These are phyloP conservation scores for Drosophila nannoptera DNA, from an alignment of 1,140 invertebrate genomes.

Conservation along the genomic window DNA sequence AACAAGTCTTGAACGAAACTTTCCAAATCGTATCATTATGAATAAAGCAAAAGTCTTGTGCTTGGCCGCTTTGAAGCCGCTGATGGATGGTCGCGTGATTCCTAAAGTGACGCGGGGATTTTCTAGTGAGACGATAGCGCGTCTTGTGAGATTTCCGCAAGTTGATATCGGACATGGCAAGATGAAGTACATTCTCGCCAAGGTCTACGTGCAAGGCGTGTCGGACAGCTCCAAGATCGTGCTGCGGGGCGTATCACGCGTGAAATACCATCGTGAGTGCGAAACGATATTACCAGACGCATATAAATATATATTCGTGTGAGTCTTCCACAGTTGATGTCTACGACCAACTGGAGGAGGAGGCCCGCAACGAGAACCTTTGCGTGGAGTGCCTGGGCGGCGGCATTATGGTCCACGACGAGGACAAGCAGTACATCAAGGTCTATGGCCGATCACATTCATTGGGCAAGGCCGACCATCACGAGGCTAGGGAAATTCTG, in stretches of 20 bases:
- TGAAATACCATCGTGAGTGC: conserved; percentile 57
- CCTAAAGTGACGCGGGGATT: conserved; percentile 27
- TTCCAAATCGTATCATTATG: conserved; percentile 34
- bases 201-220: conserved; percentile 56
- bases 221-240: conserved; percentile 39
- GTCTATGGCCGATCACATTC: conserved; percentile 44
- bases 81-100: background rate
- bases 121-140: conserved; percentile 9
- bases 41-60: conserved; percentile 36
- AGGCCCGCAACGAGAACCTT: conserved; percentile 25
- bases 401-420: conserved; percentile 46
- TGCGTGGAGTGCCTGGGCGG: conserved; percentile 57
- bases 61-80: conserved; percentile 35
- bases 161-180: conserved; percentile 41
- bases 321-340: conserved; percentile 32
- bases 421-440: conserved; percentile 46
- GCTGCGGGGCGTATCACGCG: conserved; percentile 28
- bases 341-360: conserved; percentile 43
- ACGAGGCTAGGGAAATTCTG: conserved; percentile 27
- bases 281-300: too few relatives aligned
- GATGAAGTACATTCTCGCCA: conserved; percentile 47
- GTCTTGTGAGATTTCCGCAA: conserved; percentile 26
- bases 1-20: background rate
- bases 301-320: too few relatives aligned
- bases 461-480: conserved; percentile 53